Evolutionary conservation across 2,888 invertebrate genomes (phyloP).

Genomic region (Mythimna lalbum): DNA sequence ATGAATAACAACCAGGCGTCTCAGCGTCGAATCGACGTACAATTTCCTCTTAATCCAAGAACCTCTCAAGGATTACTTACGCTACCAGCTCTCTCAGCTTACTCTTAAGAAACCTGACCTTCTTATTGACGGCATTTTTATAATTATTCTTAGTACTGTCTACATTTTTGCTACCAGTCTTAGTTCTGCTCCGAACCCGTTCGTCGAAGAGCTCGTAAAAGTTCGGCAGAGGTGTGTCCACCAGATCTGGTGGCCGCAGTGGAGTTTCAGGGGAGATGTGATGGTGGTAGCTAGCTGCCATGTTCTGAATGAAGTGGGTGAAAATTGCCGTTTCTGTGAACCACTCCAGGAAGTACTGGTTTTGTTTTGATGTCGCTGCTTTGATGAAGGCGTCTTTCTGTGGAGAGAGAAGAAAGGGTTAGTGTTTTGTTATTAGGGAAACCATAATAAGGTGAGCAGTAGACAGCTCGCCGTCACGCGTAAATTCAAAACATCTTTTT

Average conservation of each 20-base stretch:
- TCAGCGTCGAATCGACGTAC: too few relatives aligned
- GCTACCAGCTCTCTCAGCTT: constrained; percentile 85
- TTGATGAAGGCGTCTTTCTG: constrained; percentile 94
- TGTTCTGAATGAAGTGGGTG: constrained; percentile 92
- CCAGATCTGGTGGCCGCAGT: constrained; percentile 60
- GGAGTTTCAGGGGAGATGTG: constrained; percentile 37
- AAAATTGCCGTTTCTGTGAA: constrained; percentile 97
- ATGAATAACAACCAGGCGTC: too few relatives aligned
- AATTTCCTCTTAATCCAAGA: too few relatives aligned
- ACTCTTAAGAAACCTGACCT: constrained; percentile 82
- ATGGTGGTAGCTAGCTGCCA: constrained; percentile 69
- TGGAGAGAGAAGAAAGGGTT: constrained; percentile 11
- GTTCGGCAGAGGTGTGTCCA: constrained; percentile 84
- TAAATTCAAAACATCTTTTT: too few relatives aligned
- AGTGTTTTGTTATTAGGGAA: neutral
- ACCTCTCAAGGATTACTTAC: constrained; percentile 46
- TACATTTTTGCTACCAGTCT: constrained; percentile 65
- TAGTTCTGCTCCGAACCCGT: constrained; percentile 69
- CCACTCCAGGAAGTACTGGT: constrained; percentile 95
- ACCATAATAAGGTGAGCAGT: too few relatives aligned
- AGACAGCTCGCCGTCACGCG: too few relatives aligned
- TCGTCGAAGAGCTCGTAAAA: constrained; percentile 86
- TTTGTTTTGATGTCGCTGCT: constrained; percentile 91
- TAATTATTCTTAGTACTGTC: constrained; percentile 79
- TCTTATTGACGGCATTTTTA: constrained; percentile 84